Base-by-base conservation (phyloP, 1,140 invertebrate species). In the Zeugodacus cucurbitae region DNA sequence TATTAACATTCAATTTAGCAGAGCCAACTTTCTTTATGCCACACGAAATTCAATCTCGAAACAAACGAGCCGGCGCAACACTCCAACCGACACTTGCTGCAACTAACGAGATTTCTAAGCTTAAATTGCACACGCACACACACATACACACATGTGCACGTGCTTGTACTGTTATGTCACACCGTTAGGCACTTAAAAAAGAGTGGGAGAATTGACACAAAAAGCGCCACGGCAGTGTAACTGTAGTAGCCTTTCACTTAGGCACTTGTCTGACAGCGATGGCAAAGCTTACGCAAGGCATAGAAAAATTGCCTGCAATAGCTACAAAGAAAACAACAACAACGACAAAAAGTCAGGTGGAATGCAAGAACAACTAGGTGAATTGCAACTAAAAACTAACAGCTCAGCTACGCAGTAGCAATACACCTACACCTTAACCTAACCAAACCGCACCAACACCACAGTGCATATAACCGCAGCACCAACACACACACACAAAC, bases 1-100 rank as follows among this genome's bases (percentile, higher is more conserved):
- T 82, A 82, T 82, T 82, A 82, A 34, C 74, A 82, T n/a, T 82
- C 74, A 82, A 82, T 82, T 54, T 29, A 82, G n/a, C 74, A 82
- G n/a, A 82, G 74, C 41, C 41, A 14, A 82, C 3, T 82, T 82
- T 82, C 74, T 82, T 44, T 82, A 48, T 48, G 41, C 74, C 74
- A 82, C 34, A 70, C n/a, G 58, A 48, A 82, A 82, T 82, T 82
- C 74, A 48, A 82, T 82, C 11, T 82, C 41, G 41, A 44, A 48
- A 48, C 22, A 10, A 48, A 48, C 34, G 7, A 44, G 37, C 37
- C 8, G 4, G 4, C 17, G 20, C 67, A 70, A 70, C 11, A 37
- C 29, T 37, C 20, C 20, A 22, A 44, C 7, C 14, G 22, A 41
- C 32, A 41, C 70, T 2, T 74, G 32, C n/a, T n/a, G 22, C 70